Conservation (phyloP, 1,140 invertebrate species). For the Cyclina sinensis region DNA sequence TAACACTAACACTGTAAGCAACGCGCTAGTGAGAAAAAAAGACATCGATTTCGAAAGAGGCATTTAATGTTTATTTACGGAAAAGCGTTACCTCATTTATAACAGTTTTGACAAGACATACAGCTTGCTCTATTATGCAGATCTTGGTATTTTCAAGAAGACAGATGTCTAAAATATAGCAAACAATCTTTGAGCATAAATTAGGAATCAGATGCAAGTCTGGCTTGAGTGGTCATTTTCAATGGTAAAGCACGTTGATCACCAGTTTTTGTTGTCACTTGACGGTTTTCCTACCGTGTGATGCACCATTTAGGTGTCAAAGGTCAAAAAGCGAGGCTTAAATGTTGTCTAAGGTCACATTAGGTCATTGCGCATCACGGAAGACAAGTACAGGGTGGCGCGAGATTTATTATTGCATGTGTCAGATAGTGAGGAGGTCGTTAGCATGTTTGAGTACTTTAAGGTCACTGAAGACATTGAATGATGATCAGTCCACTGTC, state of each 20-base stretch:
- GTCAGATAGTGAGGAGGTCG: neutral
- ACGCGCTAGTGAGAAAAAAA: too few relatives aligned
- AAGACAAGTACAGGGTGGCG: neutral
- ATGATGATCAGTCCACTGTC: neutral
- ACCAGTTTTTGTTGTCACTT: neutral
- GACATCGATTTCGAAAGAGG: too few relatives aligned
- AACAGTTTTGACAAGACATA: too few relatives aligned
- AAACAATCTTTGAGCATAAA: neutral
- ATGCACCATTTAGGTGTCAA: neutral
- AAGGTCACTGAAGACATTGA: neutral
- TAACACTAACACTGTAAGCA: too few relatives aligned
- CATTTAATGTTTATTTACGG: too few relatives aligned
- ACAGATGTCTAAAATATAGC: neutral
- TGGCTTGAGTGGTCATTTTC: neutral
- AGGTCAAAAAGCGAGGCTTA: neutral
- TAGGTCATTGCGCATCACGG: conserved; percentile 13
- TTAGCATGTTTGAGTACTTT: conserved; percentile 30
- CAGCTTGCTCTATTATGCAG: too few relatives aligned
- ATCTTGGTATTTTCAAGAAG: too few relatives aligned
- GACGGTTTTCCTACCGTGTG: neutral
- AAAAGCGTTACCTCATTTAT: too few relatives aligned
- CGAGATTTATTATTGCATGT: neutral
- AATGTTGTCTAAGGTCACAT: conserved; percentile 26
- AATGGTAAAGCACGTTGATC: neutral
- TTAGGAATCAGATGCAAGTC: neutral